These are phyloP conservation scores for Phrixothrix hirtus DNA, from an alignment of 2,888 invertebrate genomes.

Conservation along the genomic window DNA sequence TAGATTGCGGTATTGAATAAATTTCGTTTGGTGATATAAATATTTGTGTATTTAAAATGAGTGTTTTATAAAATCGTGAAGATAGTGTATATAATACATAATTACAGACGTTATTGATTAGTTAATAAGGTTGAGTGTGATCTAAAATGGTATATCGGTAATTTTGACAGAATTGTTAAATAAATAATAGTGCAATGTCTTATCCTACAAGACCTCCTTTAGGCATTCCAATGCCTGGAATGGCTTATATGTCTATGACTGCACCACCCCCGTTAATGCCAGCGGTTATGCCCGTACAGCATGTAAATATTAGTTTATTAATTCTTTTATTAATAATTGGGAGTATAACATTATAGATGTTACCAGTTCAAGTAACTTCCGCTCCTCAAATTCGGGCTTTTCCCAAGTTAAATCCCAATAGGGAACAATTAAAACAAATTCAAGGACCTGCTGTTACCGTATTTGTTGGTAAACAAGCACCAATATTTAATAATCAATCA, in stretches of 20 bases:
- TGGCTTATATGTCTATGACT: slow-evolving; percentile 61
- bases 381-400: slow-evolving; percentile 54
- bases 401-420: slow-evolving; percentile 52
- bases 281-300: slow-evolving; percentile 72
- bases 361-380: slow-evolving; percentile 58
- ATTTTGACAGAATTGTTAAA: not conserved
- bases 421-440: slow-evolving; percentile 51
- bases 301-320: slow-evolving; percentile 61
- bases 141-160: too few relatives aligned
- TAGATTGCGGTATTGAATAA: too few relatives aligned
- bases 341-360: slow-evolving; percentile 55
- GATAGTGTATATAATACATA: too few relatives aligned
- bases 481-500: not conserved
- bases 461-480: slow-evolving; percentile 75
- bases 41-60: not conserved
- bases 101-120: too few relatives aligned
- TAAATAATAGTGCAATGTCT: slow-evolving; percentile 66
- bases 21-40: not conserved
- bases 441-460: slow-evolving; percentile 94
- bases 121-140: too few relatives aligned
- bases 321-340: slow-evolving; percentile 1
- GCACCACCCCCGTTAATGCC: slow-evolving; percentile 76
- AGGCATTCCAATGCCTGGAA: slow-evolving; percentile 70
- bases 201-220: slow-evolving; percentile 84
- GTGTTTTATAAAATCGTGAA: slow-evolving; percentile 2